Evolutionary conservation across 2,113 vertebrate genomes (phyloP).

Genomic region (Protobothrops flavoviridis): DNA sequence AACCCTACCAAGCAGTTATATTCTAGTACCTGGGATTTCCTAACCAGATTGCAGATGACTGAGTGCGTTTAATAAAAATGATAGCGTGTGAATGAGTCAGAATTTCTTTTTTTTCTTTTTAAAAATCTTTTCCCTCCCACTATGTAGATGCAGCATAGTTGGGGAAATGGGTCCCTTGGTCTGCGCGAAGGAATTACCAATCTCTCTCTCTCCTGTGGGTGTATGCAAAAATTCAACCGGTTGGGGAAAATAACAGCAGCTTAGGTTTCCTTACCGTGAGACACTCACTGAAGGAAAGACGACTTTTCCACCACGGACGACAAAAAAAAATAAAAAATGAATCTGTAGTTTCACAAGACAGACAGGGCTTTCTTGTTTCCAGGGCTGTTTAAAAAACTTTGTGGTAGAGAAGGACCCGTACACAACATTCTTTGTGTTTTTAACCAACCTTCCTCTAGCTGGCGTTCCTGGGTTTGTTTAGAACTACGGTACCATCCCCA

Average conservation of each 20-base stretch:
- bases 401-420: too few species aligned
- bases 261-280: neutral
- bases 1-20: neutral
- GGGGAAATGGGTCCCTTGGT: neutral
- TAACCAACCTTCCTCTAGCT: neutral
- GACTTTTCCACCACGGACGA: too few species aligned
- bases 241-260: neutral
- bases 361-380: neutral
- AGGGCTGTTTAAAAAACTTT: neutral
- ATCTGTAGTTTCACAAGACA: neutral
- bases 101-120: accelerated
- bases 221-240: neutral
- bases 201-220: neutral
- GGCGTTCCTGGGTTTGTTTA: neutral
- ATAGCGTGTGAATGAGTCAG: constrained; percentile 36
- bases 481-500: neutral
- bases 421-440: neutral
- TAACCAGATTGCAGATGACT: neutral
- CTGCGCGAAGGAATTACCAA: neutral
- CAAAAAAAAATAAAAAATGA: too few species aligned
- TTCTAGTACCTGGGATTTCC: neutral
- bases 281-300: neutral
- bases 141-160: neutral
- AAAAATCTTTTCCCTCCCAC: neutral
- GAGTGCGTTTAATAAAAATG: constrained; percentile 21